Conservation (phyloP, 1,140 invertebrate species). For the Trigoniulus corallinus region DNA sequence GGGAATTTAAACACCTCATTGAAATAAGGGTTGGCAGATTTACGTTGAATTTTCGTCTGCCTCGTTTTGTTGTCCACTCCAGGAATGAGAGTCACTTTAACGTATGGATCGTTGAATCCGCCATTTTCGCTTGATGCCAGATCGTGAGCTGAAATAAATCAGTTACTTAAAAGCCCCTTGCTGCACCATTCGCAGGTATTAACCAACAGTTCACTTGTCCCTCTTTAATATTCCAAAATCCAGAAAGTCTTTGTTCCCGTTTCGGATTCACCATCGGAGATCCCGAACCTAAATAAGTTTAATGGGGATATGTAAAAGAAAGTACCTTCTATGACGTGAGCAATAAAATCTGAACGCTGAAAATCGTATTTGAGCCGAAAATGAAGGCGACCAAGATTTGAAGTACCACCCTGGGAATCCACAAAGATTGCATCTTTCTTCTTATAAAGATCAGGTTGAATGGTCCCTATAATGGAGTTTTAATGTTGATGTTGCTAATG, state of each 20-base stretch:
- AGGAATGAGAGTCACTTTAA: slow-evolving; percentile 51
- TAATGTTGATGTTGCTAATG: too few species aligned
- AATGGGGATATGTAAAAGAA: too few species aligned
- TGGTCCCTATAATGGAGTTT: slow-evolving; percentile 37
- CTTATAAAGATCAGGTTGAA: slow-evolving; percentile 66
- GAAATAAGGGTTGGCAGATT: slow-evolving; percentile 49
- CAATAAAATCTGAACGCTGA: slow-evolving; percentile 66
- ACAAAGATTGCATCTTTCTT: slow-evolving; percentile 26
- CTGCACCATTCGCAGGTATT: background rate
- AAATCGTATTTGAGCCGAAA: slow-evolving; percentile 76
- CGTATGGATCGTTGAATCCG: slow-evolving; percentile 73
- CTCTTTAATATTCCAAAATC: too few species aligned
- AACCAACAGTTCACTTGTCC: background rate
- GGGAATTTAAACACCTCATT: slow-evolving; percentile 74
- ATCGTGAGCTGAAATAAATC: slow-evolving; percentile 47
- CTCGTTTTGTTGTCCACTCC: slow-evolving; percentile 65
- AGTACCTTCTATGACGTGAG: slow-evolving; percentile 77
- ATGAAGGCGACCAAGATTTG: slow-evolving; percentile 57
- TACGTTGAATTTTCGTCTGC: slow-evolving; percentile 57
- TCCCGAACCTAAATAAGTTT: too few species aligned
- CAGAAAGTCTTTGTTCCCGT: too few species aligned
- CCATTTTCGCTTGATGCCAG: slow-evolving; percentile 59
- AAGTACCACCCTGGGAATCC: slow-evolving; percentile 20
- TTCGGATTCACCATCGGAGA: too few species aligned
- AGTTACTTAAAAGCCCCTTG: background rate